Percentiles rank a stretch among this genome's conserved stretches.
phyloP scores from a whole-genome alignment of 1,140 invertebrate genomes.

The Ruditapes philippinarum region DNA sequence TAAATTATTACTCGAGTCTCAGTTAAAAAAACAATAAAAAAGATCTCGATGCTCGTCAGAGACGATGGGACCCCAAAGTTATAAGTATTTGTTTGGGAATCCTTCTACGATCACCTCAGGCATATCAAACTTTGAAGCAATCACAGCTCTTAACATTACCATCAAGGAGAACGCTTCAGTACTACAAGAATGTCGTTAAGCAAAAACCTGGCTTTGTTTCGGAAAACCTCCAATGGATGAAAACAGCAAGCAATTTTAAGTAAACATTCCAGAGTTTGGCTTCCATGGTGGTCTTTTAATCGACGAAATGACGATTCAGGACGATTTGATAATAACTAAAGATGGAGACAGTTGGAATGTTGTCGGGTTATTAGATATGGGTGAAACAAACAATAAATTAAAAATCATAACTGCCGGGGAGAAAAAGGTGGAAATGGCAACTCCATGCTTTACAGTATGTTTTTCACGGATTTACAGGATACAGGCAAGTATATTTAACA shows the following conservation, averaged over 20 bases:
- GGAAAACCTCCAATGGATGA: conserved; percentile 64
- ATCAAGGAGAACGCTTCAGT: background rate
- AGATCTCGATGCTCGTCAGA: conserved; percentile 16
- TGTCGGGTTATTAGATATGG: conserved; percentile 67
- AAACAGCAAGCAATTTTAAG: conserved; percentile 25
- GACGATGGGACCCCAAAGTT: conserved; percentile 49
- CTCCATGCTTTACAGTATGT: conserved; percentile 64
- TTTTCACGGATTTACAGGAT: conserved; percentile 62
- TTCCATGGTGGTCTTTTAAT: conserved; percentile 47
- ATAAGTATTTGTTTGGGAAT: conserved; percentile 56
- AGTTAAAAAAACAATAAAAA: conserved; percentile 39
- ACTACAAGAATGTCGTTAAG: conserved; percentile 52
- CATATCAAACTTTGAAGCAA: conserved; percentile 37
- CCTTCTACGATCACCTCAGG: conserved; percentile 33
- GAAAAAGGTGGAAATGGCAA: conserved; percentile 63
- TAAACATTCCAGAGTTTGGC: conserved; percentile 41
- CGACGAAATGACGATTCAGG: conserved; percentile 63
- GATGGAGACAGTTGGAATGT: conserved; percentile 32
- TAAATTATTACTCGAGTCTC: conserved; percentile 49
- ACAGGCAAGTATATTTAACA: too few species aligned
- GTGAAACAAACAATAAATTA: conserved; percentile 48
- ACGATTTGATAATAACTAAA: conserved; percentile 55
- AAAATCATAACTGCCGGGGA: background rate
- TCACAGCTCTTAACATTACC: conserved; percentile 38
- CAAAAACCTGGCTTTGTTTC: conserved; percentile 38